Conservation (phyloP, 2,888 invertebrate genomes). For the Agrilus cyanescens region DNA sequence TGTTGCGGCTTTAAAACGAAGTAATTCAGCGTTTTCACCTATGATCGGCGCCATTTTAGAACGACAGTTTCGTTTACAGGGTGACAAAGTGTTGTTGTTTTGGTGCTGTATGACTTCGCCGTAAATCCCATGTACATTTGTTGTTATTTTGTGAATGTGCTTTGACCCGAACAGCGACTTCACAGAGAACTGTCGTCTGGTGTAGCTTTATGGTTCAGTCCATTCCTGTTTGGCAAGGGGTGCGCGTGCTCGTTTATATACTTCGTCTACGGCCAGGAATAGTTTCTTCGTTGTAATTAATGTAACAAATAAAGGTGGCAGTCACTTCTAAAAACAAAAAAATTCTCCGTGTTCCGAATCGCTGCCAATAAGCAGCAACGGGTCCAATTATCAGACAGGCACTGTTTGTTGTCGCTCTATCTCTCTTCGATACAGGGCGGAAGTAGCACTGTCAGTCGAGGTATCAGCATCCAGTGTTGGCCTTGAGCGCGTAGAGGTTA, state of each 20-base stretch:
- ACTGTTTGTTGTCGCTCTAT: slow-evolving; percentile 31
- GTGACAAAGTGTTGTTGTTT: not conserved
- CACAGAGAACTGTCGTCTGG: slow-evolving; percentile 32
- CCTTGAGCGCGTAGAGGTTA: slow-evolving; percentile 34
- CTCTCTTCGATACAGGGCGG: slow-evolving; percentile 29
- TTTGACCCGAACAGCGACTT: slow-evolving; percentile 40
- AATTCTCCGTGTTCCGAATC: slow-evolving; percentile 12
- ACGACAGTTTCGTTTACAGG: too few species aligned
- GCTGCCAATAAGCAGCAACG: slow-evolving; percentile 13
- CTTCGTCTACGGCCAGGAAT: too few species aligned
- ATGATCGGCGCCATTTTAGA: too few species aligned
- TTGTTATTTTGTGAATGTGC: slow-evolving; percentile 60
- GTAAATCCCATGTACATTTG: slow-evolving; percentile 51
- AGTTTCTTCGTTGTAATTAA: too few species aligned
- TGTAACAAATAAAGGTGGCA: too few species aligned
- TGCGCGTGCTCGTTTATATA: slow-evolving; percentile 24
- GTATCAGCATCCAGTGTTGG: slow-evolving; percentile 31
- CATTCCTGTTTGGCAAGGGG: slow-evolving; percentile 36
- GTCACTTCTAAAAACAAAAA: too few species aligned
- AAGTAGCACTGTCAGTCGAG: slow-evolving; percentile 30
- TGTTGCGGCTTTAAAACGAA: not conserved
- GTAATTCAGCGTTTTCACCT: slow-evolving; percentile 6
- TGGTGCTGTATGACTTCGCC: slow-evolving; percentile 13
- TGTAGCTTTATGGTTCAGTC: slow-evolving; percentile 36
- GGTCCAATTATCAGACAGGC: slow-evolving; percentile 20